Evolutionary conservation across 2,797 vertebrate species (phyloP), one percentile per base, ranked within the genome.

Genomic region (Chromis chromis): DNA sequence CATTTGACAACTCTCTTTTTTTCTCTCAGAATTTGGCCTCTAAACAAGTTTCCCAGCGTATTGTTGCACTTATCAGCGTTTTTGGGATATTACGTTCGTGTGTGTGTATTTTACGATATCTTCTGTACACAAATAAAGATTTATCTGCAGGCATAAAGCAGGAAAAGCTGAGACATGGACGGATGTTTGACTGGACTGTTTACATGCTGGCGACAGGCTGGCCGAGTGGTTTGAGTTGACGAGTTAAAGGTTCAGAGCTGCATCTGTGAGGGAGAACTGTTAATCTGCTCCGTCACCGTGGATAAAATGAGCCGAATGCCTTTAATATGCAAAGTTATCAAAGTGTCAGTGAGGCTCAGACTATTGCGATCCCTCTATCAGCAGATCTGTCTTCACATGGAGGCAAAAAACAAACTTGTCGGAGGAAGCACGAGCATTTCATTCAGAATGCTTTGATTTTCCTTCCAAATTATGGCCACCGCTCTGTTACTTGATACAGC

Each of bases 1-100:
- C 70, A 14, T 77, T 71, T 79, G 75, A 86, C 71, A 68, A 73
- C 57, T 48, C 22, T 49, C 9, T 49, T 48, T 49, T 49, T 21
- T 22, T 10, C 9, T 8, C 7, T 7, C 44, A 19, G 42, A 19
- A 44, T 31, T 14, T n/a, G 55, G 65, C 56, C 76, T 42, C 56
- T 57, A 21, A 78, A 73, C 60, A 74, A 65, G 40, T 67, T 80
- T 75, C 60, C 65, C 46, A 0, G 4, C 69, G 63, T 76, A 55
- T 60, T 66, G 74, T 54, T 70, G 53, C 62, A 60, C 70, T 72
- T 77, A 79, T 83, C 82, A 69, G 10, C 25, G 11, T 70, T 80
- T 77, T 49, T 8, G 22, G 76, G 74, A 54, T 78, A 75, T 74
- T 73, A 71, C 24, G 31, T 56, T 44, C 57, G 22, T 81, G 53